Conservation (phyloP, 2,113 vertebrate genomes). For the Laterallus jamaicensis region DNA sequence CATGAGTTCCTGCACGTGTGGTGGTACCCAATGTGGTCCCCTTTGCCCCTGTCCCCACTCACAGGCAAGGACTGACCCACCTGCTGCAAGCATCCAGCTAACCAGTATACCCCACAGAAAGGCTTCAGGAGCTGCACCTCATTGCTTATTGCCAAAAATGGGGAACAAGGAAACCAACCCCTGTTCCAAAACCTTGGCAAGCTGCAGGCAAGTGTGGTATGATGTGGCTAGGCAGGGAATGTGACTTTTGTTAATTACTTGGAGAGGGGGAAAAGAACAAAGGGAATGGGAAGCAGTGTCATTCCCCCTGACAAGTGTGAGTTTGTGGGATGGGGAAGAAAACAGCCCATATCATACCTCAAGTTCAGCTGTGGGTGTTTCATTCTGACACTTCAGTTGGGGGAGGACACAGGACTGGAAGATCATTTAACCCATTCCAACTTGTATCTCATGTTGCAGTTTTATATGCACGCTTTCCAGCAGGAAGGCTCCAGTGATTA, state of each 20-base stretch:
- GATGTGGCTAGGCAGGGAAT: neutral
- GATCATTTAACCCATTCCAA: neutral
- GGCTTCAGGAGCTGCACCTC: neutral
- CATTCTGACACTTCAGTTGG: neutral
- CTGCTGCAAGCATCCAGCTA: neutral
- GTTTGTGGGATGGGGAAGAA: neutral
- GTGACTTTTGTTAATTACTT: neutral
- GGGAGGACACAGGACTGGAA: neutral
- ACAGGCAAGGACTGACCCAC: neutral
- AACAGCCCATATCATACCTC: neutral
- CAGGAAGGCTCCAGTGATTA: neutral
- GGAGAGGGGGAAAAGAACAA: no score
- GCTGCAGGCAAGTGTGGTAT: rapidly evolving
- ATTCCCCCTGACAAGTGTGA: neutral
- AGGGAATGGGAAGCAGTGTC: no score
- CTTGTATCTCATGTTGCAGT: neutral
- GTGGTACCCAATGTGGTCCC: neutral
- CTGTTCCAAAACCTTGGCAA: neutral
- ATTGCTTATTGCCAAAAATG: rapidly evolving
- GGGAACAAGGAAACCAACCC: neutral
- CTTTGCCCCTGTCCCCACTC: neutral
- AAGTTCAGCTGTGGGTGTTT: neutral
- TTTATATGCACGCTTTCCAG: neutral
- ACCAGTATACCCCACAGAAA: rapidly evolving
- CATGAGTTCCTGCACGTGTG: rapidly evolving